A percentile compares a stretch with the other conserved stretches of the same genome.
phyloP scores from a whole-genome alignment of 2,888 invertebrate species.

The Caenorhabditis panamensis region DNA sequence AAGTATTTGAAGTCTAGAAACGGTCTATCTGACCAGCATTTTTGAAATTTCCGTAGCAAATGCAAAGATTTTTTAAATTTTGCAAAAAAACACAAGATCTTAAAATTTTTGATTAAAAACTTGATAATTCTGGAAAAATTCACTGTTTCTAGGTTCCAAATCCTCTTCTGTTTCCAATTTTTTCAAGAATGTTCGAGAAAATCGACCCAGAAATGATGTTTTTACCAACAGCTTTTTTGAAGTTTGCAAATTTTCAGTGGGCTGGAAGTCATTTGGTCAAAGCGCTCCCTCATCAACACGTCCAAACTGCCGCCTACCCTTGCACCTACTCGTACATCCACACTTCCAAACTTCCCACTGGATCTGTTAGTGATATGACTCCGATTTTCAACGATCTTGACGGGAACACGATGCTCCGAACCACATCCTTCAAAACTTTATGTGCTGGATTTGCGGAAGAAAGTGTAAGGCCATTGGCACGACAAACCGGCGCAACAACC shows the following conservation, averaged over 20 bases:
- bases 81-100: too few relatives aligned
- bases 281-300: constrained; percentile 70
- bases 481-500: constrained; percentile 47
- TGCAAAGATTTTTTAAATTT: too few relatives aligned
- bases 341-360: constrained; percentile 73
- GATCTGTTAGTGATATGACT: constrained; percentile 84
- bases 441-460: constrained; percentile 78
- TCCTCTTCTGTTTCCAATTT: too few relatives aligned
- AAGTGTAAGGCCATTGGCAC: constrained; percentile 61
- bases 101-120: too few relatives aligned
- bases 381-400: constrained; percentile 92
- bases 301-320: constrained; percentile 77
- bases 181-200: too few relatives aligned
- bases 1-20: too few relatives aligned
- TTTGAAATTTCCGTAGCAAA: too few relatives aligned
- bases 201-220: constrained; percentile 82
- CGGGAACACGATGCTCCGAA: constrained; percentile 89
- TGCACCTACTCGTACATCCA: constrained; percentile 79
- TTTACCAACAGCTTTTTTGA: too few relatives aligned
- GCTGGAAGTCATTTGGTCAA: constrained; percentile 74
- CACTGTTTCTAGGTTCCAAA: too few relatives aligned
- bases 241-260: constrained; percentile 77
- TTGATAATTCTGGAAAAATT: too few relatives aligned
- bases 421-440: constrained; percentile 74
- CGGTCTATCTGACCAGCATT: too few relatives aligned